Base-by-base conservation (phyloP, 1,140 invertebrate species). In the Belonocnema kinseyi region DNA sequence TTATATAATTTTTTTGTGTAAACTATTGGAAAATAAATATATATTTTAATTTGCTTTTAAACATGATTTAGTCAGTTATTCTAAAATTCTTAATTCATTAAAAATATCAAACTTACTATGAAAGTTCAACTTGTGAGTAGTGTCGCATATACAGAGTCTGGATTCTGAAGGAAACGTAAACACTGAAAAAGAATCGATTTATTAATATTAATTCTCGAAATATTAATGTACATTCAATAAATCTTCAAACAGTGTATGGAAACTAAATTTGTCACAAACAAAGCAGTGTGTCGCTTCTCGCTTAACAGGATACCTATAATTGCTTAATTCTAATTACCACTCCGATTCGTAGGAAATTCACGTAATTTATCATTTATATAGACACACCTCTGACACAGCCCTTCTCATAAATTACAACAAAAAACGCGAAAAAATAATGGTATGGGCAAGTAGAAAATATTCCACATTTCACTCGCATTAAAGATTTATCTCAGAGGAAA, bases 141-240 rank as follows among this genome's bases (percentile, higher is more conserved):
- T 66, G 8, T 40, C 13, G 5, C 16, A 66, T 14, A 10, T 40
- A 46, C 14, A 66, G 16, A 61, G 40, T 40, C 61, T 66, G 61
- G 61, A 66, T 40, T 46, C 61, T 66, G 61, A 73, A 79, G 66
- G 77, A 75, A 51, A 72, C 73, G 50, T 14, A 14, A 52, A 72
- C 14, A 77, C 19, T 77, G 56, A n/a, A 75, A 82, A 78, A 77
- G 74, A 73, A 73, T 66, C 66, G n/a, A 78, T 82, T 81, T 80
- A 83, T 84, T 84, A 74, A 80, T 66, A 8, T 40, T 40, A 13
- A 40, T 66, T 66, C 14, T 40, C 26, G 13, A 66, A 66, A 40
- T 40, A 40, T 66, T 66, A 66, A 66, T 86, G 82, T 80, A 82
- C 73, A 76, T 77, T 76, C 51, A 80, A 80, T 51, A 58, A 80